Conservation (phyloP, 2,113 vertebrate genomes). For the Ptilonorhynchus violaceus region DNA sequence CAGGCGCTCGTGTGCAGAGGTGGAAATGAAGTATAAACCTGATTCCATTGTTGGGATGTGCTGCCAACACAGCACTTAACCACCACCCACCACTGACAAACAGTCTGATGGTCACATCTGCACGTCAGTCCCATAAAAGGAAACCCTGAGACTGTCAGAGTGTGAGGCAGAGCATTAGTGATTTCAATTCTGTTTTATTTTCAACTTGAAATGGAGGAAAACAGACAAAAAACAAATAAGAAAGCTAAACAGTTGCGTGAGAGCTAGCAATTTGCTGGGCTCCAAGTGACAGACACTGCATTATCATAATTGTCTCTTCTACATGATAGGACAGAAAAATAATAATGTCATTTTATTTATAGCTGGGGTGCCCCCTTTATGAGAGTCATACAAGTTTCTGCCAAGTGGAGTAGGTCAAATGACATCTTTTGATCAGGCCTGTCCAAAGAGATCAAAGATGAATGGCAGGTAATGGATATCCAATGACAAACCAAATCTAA, state of each 20-base stretch:
- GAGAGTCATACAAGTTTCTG: slow-evolving; percentile 94
- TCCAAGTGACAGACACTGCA: slow-evolving; percentile 89
- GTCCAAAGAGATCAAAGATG: slow-evolving; percentile 99
- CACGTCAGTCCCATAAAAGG: slow-evolving; percentile 68
- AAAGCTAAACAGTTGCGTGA: slow-evolving; percentile 87
- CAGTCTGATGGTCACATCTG: slow-evolving; percentile 75
- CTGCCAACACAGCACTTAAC: slow-evolving; percentile 47
- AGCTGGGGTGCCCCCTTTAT: slow-evolving; percentile 92
- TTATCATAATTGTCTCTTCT: slow-evolving; percentile 99
- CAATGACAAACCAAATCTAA: slow-evolving; percentile 93
- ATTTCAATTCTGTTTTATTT: slow-evolving; percentile 86
- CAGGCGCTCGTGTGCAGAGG: slow-evolving; percentile 20
- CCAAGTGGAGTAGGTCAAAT: slow-evolving; percentile 92
- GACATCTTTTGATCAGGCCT: slow-evolving; percentile 99
- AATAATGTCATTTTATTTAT: slow-evolving; percentile 99
- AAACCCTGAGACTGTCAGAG: slow-evolving; percentile 69
- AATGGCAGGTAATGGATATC: slow-evolving; percentile 99
- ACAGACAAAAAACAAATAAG: slow-evolving; percentile 86
- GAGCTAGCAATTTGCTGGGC: slow-evolving; percentile 89
- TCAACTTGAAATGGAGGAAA: slow-evolving; percentile 84
- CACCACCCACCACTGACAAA: slow-evolving; percentile 66
- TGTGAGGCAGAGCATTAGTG: slow-evolving; percentile 80
- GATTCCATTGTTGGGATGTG: slow-evolving; percentile 36
- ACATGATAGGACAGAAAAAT: slow-evolving; percentile 99
- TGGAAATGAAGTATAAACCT: slow-evolving; percentile 42